These are phyloP conservation scores for Anoura caudifer DNA, from an alignment of 2,113 vertebrate species.

Conservation along the genomic window DNA sequence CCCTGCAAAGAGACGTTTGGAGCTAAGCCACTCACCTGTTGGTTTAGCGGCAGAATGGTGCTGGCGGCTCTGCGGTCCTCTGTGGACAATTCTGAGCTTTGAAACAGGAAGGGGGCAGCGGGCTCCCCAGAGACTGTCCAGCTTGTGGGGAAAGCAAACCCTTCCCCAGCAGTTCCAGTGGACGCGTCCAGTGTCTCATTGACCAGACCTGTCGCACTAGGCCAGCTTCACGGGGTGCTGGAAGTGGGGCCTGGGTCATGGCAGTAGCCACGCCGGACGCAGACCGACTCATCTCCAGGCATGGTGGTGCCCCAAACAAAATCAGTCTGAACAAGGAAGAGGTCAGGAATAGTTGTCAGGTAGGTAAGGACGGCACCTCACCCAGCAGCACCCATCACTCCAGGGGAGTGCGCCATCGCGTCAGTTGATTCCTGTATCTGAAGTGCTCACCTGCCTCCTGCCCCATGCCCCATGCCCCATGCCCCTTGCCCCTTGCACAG, in stretches of 20 bases:
- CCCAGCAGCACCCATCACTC: neutral
- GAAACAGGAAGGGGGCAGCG: neutral
- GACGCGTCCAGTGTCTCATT: neutral
- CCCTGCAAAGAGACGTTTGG: neutral
- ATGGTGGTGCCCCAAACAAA: neutral
- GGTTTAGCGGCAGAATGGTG: neutral
- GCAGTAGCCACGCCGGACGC: neutral
- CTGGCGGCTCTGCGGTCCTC: neutral
- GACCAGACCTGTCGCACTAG: neutral
- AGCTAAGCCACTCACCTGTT: neutral
- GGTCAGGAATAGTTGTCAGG: neutral
- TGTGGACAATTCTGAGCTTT: neutral
- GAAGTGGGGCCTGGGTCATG: neutral
- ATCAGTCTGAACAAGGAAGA: neutral
- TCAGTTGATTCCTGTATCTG: no score
- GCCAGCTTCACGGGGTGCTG: neutral
- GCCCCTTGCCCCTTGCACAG: neutral
- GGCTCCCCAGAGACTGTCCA: neutral
- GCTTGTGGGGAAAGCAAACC: neutral
- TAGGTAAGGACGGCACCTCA: no score
- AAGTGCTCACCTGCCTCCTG: neutral
- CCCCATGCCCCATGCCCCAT: neutral
- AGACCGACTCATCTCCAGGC: neutral
- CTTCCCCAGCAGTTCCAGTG: neutral
- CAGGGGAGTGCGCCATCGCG: accelerated